These are phyloP conservation scores for Drosophila prostipennis DNA, from an alignment of 2,888 invertebrate genomes.

Conservation along the genomic window DNA sequence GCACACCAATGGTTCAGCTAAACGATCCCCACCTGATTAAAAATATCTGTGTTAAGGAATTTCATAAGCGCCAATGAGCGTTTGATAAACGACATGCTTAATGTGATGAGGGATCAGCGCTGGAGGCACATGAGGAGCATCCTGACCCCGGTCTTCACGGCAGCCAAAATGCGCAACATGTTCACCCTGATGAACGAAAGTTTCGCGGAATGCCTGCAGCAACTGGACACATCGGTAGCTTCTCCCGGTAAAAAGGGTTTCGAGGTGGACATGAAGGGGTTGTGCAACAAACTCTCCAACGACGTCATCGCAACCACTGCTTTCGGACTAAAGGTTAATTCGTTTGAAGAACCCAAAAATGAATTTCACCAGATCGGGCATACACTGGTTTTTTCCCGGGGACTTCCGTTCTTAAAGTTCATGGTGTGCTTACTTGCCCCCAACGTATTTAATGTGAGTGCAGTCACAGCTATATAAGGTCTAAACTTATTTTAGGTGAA, in stretches of 20 bases:
- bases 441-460: slow-evolving; percentile 54
- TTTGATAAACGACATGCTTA: slow-evolving; percentile 81
- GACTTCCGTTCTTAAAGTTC: slow-evolving; percentile 65
- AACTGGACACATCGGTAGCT: slow-evolving; percentile 44
- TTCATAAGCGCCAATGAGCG: slow-evolving; percentile 84
- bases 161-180: slow-evolving; percentile 85
- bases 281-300: slow-evolving; percentile 79
- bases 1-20: slow-evolving; percentile 69
- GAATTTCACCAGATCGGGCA: slow-evolving; percentile 84
- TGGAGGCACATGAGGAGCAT: slow-evolving; percentile 84
- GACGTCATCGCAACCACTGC: slow-evolving; percentile 83
- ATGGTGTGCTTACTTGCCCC: slow-evolving; percentile 59
- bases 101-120: slow-evolving; percentile 71
- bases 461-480: too few relatives aligned
- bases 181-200: slow-evolving; percentile 75
- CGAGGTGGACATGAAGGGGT: slow-evolving; percentile 77
- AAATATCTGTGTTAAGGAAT: slow-evolving; percentile 81
- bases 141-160: slow-evolving; percentile 85
- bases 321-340: slow-evolving; percentile 85
- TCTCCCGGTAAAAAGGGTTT: slow-evolving; percentile 41
- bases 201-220: slow-evolving; percentile 73
- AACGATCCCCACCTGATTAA: slow-evolving; percentile 83
- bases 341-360: slow-evolving; percentile 85
- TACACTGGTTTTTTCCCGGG: slow-evolving; percentile 61
- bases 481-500: too few relatives aligned